Percentiles rank a stretch among this genome's conserved stretches.
Conservation (phyloP, 2,797 vertebrate species). For the Anas capensis region DNA sequence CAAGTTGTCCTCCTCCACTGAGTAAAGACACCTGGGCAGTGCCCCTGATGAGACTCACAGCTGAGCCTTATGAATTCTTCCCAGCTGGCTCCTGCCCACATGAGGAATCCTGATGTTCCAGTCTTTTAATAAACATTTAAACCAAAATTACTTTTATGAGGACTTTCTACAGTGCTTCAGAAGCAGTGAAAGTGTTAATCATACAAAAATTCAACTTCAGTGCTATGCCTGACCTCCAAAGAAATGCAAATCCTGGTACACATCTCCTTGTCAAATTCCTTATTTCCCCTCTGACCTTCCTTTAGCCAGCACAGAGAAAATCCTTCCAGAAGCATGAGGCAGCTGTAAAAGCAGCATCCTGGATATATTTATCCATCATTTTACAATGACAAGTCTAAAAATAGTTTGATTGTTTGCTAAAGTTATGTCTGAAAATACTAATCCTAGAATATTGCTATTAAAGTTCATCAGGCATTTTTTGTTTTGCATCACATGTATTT, state of each 20-base stretch:
- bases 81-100: not conserved
- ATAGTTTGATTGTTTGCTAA: not conserved
- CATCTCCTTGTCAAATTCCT: conserved; percentile 53
- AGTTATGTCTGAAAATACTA: not conserved
- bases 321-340: not conserved
- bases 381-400: conserved; percentile 14
- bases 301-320: conserved; percentile 9
- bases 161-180: not conserved
- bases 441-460: not conserved
- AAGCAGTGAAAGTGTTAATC: conserved; percentile 35
- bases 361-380: not conserved
- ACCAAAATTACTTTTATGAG: not conserved
- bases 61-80: conserved; percentile 26
- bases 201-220: not conserved
- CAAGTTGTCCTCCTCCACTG: not conserved
- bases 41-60: not conserved
- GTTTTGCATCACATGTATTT: not conserved
- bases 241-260: conserved; percentile 14
- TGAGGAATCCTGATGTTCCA: conserved; percentile 13
- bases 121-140: not conserved
- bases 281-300: conserved; percentile 53
- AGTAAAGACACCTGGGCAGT: accelerated
- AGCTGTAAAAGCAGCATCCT: not conserved
- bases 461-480: not conserved
- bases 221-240: not conserved